These are phyloP conservation scores for Prionailurus viverrinus DNA, from an alignment of 2,113 vertebrate genomes.

Conservation along the genomic window DNA sequence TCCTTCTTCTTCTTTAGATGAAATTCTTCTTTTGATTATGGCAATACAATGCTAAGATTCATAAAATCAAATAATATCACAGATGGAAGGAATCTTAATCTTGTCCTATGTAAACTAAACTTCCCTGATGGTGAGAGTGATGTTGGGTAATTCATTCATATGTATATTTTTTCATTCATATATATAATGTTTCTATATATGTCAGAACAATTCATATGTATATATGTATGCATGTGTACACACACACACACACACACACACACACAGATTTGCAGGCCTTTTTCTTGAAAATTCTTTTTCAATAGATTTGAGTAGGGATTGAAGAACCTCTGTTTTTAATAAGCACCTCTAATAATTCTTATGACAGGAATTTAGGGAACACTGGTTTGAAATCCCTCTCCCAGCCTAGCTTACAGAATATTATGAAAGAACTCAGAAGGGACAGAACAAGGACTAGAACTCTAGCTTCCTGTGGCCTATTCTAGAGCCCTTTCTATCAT, in stretches of 20 bases:
- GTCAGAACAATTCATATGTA: background rate
- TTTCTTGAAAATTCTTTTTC: conserved; percentile 38
- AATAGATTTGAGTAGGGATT: background rate
- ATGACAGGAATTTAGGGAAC: conserved; percentile 17
- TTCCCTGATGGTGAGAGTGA: background rate
- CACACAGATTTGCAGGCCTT: background rate
- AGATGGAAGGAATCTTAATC: conserved; percentile 9
- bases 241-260: background rate
- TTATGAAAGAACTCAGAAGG: background rate
- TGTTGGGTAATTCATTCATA: background rate
- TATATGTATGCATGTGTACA: background rate
- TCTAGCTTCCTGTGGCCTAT: background rate
- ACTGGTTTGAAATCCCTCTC: background rate
- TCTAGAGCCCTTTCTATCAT: background rate
- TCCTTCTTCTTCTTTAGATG: background rate
- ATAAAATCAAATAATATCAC: conserved; percentile 37
- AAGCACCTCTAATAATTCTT: background rate
- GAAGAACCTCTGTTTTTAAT: conserved; percentile 55
- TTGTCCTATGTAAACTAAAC: conserved; percentile 2
- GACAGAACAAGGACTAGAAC: background rate
- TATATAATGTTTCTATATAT: background rate
- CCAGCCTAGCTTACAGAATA: conserved; percentile 8
- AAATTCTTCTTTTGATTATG: conserved; percentile 48
- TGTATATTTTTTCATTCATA: background rate
- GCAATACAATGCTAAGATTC: conserved; percentile 21